phyloP scores from a whole-genome alignment of 2,888 invertebrate genomes.

The Heteropelma amictum region DNA sequence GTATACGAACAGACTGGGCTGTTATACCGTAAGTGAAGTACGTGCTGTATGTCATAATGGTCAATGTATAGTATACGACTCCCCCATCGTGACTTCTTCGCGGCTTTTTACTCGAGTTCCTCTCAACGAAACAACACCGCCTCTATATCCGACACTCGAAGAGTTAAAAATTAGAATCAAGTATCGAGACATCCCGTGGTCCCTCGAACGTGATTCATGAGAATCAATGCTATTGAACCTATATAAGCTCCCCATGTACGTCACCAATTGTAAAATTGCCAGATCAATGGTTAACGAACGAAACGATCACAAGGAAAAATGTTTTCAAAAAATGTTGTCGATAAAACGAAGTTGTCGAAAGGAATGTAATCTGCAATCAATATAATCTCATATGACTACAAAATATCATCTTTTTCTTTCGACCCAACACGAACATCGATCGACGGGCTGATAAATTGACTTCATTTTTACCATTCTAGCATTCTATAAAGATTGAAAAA shows the following conservation, averaged over 20 bases:
- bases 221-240: slow-evolving; percentile 1
- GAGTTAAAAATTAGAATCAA: slow-evolving; percentile 17
- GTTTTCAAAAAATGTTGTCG: too few relatives aligned
- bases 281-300: too few relatives aligned
- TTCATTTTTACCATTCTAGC: neutral
- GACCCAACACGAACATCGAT: too few relatives aligned
- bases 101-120: slow-evolving; percentile 21
- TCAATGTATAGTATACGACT: neutral
- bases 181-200: slow-evolving; percentile 11
- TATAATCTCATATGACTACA: too few relatives aligned
- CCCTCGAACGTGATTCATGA: neutral
- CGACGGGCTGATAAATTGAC: neutral
- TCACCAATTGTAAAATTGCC: too few relatives aligned
- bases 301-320: too few relatives aligned
- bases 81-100: slow-evolving; percentile 35
- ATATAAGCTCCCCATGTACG: neutral
- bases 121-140: slow-evolving; percentile 14
- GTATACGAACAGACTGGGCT: slow-evolving; percentile 31
- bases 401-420: too few relatives aligned
- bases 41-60: slow-evolving; percentile 6
- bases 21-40: slow-evolving; percentile 41
- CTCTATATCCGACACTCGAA: slow-evolving; percentile 37
- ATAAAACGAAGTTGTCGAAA: too few relatives aligned
- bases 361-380: too few relatives aligned
- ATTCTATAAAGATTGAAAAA: neutral